These are phyloP conservation scores for Thera obeliscata DNA, from an alignment of 2,888 invertebrate genomes.

Conservation along the genomic window DNA sequence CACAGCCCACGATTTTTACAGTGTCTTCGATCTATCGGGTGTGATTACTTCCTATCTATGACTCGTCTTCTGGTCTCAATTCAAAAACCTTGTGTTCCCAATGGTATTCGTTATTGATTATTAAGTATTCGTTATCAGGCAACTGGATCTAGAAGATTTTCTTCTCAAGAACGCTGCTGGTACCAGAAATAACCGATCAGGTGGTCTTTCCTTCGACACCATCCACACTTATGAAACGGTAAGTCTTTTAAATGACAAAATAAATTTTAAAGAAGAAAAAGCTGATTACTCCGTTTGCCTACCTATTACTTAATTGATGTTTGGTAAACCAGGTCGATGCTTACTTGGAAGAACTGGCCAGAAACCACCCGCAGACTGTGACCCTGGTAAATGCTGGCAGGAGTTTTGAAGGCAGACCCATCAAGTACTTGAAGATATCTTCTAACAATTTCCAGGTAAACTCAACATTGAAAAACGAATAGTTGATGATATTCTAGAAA, in stretches of 20 bases:
- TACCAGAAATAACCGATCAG: constrained; percentile 47
- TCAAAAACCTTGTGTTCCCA: too few species aligned
- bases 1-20: too few species aligned
- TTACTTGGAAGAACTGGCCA: constrained; percentile 59
- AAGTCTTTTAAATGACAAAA: neutral
- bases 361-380: constrained; percentile 53
- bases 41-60: too few species aligned
- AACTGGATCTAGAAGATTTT: constrained; percentile 60
- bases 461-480: too few species aligned
- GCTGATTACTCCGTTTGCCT: too few species aligned
- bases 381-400: constrained; percentile 75
- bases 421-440: constrained; percentile 84
- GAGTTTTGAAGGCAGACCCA: constrained; percentile 80
- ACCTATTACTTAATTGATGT: neutral
- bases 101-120: neutral
- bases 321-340: constrained; percentile 51
- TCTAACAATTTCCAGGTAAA: constrained; percentile 63
- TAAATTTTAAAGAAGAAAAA: too few species aligned
- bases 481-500: too few species aligned
- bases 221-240: constrained; percentile 61
- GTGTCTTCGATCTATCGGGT: too few species aligned
- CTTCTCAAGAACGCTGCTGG: constrained; percentile 49
- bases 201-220: constrained; percentile 53
- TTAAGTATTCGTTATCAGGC: constrained; percentile 30
- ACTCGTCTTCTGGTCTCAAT: too few species aligned